Evolutionary conservation across 2,797 vertebrate species (phyloP), one percentile per base, ranked within the genome.

Genomic region (Acestrorhynchus altus): DNA sequence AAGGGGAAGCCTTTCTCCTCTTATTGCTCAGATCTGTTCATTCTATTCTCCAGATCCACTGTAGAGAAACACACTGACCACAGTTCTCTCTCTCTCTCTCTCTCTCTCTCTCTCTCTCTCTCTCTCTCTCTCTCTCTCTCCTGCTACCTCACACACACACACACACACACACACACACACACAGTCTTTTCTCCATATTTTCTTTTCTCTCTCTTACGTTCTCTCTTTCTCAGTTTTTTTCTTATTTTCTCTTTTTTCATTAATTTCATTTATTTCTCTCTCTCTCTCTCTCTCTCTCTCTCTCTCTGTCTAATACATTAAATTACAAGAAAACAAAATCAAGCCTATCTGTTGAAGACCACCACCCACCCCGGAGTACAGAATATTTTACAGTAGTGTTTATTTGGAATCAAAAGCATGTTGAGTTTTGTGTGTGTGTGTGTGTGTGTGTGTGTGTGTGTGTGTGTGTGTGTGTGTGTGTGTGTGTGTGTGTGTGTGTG

Each of bases 351-450:
- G 61, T 76, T 79, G 54, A 68, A 81, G 76, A 69, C 76, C 70
- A 78, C 80, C 82, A 39, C 59, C 8, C n/a, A n/a, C 83, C 69
- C 67, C 69, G 78, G 79, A 86, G 76, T 70, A 71, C 77, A 69
- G 77, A 79, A 73, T 79, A 59, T 81, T 84, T 80, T 78, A 79
- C 71, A 78, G 52, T 70, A 60, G 82, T 83, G 81, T 83, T 84
- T 84, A 81, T 83, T 84, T 85, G 76, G 81, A 85, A 81, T 83
- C 76, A 85, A 80, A 83, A 42, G 63, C 78, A 68, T 83, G 80
- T 73, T 66, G 72, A 63, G 60, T 63, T 31, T 16, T 40, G 60
- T 31, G 26, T 59, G 39, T 40, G 51, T 28, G 44, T 24, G 18
- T 11, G 35, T 13, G 56, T 12, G 18, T 26, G 8, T 4, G 2